Evolutionary conservation across 1,140 invertebrate genomes (phyloP).

Genomic region (Oncopeltus fasciatus): DNA sequence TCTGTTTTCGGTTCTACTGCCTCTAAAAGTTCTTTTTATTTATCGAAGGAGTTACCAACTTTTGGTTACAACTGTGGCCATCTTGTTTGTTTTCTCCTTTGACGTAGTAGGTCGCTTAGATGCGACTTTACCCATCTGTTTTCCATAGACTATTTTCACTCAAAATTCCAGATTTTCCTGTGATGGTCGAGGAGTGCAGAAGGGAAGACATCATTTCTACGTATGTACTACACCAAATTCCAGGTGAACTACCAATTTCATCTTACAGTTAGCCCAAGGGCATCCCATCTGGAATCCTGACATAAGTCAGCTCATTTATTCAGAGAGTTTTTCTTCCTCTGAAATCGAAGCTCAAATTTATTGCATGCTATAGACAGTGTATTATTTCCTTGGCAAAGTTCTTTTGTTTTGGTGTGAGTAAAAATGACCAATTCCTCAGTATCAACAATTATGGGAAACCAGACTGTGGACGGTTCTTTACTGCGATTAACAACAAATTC

Average conservation of each 20-base stretch:
- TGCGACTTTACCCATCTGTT: too few species aligned
- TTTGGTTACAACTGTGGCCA: neutral
- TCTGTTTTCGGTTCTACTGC: neutral
- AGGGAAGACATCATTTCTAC: neutral
- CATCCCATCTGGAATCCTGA: neutral
- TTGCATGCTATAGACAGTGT: neutral
- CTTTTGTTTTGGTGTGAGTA: neutral
- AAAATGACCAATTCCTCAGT: neutral
- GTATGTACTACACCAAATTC: neutral
- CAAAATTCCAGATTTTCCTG: neutral
- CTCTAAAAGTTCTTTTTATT: neutral
- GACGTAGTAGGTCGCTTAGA: slow-evolving; percentile 2
- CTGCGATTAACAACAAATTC: neutral
- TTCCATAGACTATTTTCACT: neutral
- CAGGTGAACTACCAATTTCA: neutral
- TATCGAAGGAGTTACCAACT: neutral
- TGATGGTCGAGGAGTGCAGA: neutral
- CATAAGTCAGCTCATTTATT: neutral
- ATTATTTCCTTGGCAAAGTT: neutral
- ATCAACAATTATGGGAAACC: neutral
- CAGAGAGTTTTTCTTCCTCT: neutral
- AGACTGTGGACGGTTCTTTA: neutral
- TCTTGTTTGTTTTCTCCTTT: slow-evolving; percentile 12
- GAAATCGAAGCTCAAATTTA: neutral
- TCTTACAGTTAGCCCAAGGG: slow-evolving; percentile 1